Conservation (phyloP, 2,113 vertebrate species). For the Marmota monax region DNA sequence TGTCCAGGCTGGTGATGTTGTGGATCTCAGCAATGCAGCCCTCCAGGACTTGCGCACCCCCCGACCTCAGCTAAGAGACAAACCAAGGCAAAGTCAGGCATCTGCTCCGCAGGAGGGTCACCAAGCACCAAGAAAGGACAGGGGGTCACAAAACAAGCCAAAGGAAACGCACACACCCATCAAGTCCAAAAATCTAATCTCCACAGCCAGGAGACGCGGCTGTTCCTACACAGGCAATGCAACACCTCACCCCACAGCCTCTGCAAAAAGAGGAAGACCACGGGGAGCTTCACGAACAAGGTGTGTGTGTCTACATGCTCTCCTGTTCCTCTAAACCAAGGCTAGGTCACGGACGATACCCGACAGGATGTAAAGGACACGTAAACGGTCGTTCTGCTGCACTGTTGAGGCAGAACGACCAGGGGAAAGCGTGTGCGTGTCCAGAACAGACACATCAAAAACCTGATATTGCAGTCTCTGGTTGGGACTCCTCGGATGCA, state of each 20-base stretch:
- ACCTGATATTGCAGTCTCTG: neutral
- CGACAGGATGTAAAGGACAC: neutral
- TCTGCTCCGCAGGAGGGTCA: neutral
- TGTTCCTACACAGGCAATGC: neutral
- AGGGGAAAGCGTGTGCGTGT: no score
- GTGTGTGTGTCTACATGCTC: rapidly evolving
- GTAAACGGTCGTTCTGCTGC: neutral
- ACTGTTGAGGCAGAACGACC: neutral
- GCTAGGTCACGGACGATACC: neutral
- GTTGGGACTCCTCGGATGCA: neutral
- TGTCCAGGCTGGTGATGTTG: slow-evolving; percentile 97
- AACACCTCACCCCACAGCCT: neutral
- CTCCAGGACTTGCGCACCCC: slow-evolving; percentile 97
- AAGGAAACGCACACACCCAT: neutral
- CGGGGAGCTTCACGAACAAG: neutral
- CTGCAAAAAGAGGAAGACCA: neutral
- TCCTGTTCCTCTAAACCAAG: neutral
- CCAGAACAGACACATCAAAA: neutral
- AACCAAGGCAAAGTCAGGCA: slow-evolving; percentile 37
- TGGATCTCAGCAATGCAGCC: slow-evolving; percentile 98
- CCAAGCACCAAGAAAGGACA: slow-evolving; percentile 62
- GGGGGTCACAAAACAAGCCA: slow-evolving; percentile 65
- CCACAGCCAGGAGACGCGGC: neutral
- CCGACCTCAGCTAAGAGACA: slow-evolving; percentile 93
- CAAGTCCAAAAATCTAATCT: neutral